phyloP scores from a whole-genome alignment of 2,113 vertebrate genomes.

The Corapipo altera region DNA sequence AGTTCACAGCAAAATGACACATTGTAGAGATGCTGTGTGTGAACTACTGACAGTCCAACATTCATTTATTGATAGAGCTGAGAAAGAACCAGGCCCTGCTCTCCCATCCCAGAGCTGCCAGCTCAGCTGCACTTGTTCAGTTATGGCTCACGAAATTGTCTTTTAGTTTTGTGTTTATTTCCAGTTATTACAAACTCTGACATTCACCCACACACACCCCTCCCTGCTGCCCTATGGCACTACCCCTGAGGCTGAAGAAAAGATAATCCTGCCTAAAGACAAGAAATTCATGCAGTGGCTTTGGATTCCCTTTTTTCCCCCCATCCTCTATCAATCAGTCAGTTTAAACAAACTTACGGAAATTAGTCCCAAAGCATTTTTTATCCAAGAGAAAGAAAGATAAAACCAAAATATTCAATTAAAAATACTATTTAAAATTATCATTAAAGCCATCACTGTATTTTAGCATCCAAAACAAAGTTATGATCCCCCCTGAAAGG shows the following conservation, averaged over 20 bases:
- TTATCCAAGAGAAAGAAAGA: not conserved
- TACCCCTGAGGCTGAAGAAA: not conserved
- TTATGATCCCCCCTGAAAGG: not conserved
- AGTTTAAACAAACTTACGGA: not conserved
- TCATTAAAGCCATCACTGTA: not conserved
- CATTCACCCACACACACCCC: not conserved
- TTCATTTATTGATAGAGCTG: not conserved
- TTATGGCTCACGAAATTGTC: not conserved
- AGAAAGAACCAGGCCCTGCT: not conserved
- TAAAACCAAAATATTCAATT: not conserved
- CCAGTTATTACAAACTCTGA: not conserved
- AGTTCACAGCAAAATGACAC: not conserved
- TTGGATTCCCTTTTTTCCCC: not conserved
- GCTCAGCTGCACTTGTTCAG: not conserved
- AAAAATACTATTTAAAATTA: not conserved
- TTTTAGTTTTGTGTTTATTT: not conserved
- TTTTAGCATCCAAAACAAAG: not conserved
- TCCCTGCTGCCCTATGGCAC: not conserved
- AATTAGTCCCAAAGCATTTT: not conserved
- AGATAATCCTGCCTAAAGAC: not conserved
- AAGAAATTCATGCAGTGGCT: not conserved
- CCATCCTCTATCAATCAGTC: not conserved
- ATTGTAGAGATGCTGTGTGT: not conserved
- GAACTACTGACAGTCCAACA: not conserved
- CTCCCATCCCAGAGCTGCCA: not conserved